Evolutionary conservation across 2,888 invertebrate genomes (phyloP), one percentile per base, ranked within the genome.

Genomic region (Chrysina gloriosa): DNA sequence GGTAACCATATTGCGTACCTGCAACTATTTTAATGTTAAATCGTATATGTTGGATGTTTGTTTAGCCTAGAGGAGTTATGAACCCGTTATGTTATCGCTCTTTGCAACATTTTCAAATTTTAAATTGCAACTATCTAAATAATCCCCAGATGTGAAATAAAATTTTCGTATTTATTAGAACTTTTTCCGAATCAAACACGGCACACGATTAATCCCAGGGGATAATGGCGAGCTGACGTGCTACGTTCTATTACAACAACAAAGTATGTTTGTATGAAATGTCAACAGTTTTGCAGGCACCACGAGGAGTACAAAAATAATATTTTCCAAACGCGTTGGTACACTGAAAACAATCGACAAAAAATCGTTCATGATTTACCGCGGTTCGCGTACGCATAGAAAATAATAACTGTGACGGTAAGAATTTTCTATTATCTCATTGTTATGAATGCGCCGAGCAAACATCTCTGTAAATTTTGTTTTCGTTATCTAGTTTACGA

Each of bases 401-500:
- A 16, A 52, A 31, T 16, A 31, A 52, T 45, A 31, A 31, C 1
- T 16, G 52, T 29, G 11, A 52, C 29, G 52, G 16, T 25, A 7
- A 23, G 58, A 58, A 39, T 39, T 39, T 58, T 58, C 50, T 58
- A 52, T 29, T 9, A 7, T 31, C 7, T 21, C 14, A 52, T 31
- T 52, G 31, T 52, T 52, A 19, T 31, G 9, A 5, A 16, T 7
- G 52, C 7, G 16, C 23, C 14, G 29, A n/a, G 1, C 11, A 39
- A 56, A 39, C 39, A 14, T 7, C 25, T 27, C 52, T 16, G 52
- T 29, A 29, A 52, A 29, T 48, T 52, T 52, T 52, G 0, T 14
- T 39, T 39, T n/a, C n/a, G 58, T 14, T 58, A 39, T 31, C 39
- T 39, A 39, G 39, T 39, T 58, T 36, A 29, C 31, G 27, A 3